Conservation (phyloP, 1,140 invertebrate species). For the Ectropis grisescens region DNA sequence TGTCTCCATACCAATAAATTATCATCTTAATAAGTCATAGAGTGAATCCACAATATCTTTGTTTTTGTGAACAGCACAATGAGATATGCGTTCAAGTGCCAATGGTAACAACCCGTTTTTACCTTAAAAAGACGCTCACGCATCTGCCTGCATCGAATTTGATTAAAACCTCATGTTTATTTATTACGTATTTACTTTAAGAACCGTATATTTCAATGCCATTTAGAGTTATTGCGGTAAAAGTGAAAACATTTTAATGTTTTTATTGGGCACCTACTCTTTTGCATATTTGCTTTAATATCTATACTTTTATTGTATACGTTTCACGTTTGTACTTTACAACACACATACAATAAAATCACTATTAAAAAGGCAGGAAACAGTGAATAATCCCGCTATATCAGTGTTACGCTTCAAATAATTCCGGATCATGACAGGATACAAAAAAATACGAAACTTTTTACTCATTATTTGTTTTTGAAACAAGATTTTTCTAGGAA, state of each 20-base stretch:
- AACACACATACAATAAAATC: too few relatives aligned
- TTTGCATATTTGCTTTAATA: too few relatives aligned
- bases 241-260: constrained; percentile 10
- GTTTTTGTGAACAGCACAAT: constrained; percentile 53
- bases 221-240: constrained; percentile 22
- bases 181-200: constrained; percentile 49
- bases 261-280: too few relatives aligned
- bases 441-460: too few relatives aligned
- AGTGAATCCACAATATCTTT: constrained; percentile 56
- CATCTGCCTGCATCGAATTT: constrained; percentile 66
- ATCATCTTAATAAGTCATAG: constrained; percentile 68
- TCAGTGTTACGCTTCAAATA: too few relatives aligned
- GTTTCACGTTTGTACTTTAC: too few relatives aligned
- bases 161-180: constrained; percentile 65
- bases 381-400: too few relatives aligned
- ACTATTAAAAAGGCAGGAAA: too few relatives aligned
- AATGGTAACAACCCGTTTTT: constrained; percentile 42
- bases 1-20: constrained; percentile 56
- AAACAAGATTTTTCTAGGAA: too few relatives aligned
- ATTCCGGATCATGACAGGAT: too few relatives aligned
- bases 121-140: constrained; percentile 38
- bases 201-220: constrained; percentile 19
- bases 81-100: constrained; percentile 31
- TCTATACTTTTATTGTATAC: too few relatives aligned
- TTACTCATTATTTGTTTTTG: too few relatives aligned